Conservation (phyloP, 64 coral and sea anemone genomes). For the Stylophora pistillata region DNA sequence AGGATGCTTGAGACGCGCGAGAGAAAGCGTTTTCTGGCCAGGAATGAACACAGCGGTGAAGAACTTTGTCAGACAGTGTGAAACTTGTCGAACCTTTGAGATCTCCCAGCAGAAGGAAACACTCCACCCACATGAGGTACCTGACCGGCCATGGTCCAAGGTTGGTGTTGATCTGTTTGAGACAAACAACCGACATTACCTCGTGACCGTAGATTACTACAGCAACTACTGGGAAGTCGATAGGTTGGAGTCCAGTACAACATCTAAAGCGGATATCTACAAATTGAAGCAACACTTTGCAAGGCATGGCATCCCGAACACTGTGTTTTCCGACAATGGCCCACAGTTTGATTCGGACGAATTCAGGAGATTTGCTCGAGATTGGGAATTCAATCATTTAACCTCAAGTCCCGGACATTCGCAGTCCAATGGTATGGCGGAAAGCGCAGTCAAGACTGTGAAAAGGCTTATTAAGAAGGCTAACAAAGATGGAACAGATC, state of each 20-base stretch:
- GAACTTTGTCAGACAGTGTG: conserved; percentile 12
- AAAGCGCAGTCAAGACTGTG: conserved; percentile 16
- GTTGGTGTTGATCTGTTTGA: conserved; percentile 33
- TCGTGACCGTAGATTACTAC: conserved; percentile 42
- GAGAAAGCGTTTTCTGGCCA: conserved; percentile 49
- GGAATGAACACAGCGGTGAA: conserved; percentile 20
- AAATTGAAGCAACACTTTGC: conserved; percentile 26
- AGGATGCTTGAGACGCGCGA: conserved; percentile 24
- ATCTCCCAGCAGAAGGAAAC: conserved; percentile 14
- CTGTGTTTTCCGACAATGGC: too few relatives aligned
- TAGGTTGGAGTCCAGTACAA: conserved; percentile 6
- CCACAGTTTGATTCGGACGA: neutral
- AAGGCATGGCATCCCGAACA: too few relatives aligned
- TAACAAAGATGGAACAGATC: neutral
- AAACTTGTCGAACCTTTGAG: conserved; percentile 9
- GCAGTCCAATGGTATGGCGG: neutral
- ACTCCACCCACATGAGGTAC: conserved; percentile 13
- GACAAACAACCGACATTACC: conserved; percentile 24
- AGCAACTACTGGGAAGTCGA: conserved; percentile 52
- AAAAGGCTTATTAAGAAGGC: conserved; percentile 43
- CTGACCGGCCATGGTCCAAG: conserved; percentile 27
- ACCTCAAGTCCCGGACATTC: conserved; percentile 11
- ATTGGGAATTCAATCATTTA: conserved; percentile 31
- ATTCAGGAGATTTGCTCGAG: neutral
- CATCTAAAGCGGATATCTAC: neutral